phyloP scores from a whole-genome alignment of 1,140 invertebrate species.

The Heliconius melpomene region DNA sequence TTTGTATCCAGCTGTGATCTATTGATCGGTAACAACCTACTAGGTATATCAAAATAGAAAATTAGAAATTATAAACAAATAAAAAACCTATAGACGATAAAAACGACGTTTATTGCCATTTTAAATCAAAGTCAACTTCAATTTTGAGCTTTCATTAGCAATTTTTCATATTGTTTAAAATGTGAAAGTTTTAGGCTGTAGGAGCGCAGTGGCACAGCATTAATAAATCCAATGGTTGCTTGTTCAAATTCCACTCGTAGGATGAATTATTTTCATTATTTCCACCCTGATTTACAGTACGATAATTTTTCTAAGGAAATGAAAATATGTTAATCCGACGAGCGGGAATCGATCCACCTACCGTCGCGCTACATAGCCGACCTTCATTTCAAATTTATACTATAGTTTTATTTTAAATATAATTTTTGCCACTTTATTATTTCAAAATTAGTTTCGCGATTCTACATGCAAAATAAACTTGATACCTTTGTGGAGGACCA shows the following conservation, averaged over 20 bases:
- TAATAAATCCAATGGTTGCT: no score
- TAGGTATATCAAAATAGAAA: slow-evolving; percentile 26
- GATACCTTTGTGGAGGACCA: not conserved
- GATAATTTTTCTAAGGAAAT: not conserved
- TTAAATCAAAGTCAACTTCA: not conserved
- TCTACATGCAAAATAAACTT: not conserved
- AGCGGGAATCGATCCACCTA: not conserved
- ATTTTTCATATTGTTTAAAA: slow-evolving; percentile 1
- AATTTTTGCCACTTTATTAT: not conserved
- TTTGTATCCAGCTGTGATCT: slow-evolving; percentile 30
- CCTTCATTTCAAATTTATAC: no score
- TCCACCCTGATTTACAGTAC: no score
- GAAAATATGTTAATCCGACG: not conserved
- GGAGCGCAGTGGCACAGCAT: no score
- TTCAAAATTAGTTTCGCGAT: not conserved
- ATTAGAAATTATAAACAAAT: slow-evolving; percentile 9
- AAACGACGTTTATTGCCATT: slow-evolving; percentile 21
- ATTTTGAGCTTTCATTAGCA: not conserved
- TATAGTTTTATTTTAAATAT: no score
- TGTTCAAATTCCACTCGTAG: not conserved
- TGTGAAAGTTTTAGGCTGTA: not conserved
- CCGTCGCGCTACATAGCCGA: no score
- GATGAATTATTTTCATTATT: not conserved
- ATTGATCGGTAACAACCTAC: slow-evolving; percentile 10
- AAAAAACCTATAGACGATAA: slow-evolving; percentile 9